Conservation (phyloP, 1,140 invertebrate species). For the Aplysia californica region DNA sequence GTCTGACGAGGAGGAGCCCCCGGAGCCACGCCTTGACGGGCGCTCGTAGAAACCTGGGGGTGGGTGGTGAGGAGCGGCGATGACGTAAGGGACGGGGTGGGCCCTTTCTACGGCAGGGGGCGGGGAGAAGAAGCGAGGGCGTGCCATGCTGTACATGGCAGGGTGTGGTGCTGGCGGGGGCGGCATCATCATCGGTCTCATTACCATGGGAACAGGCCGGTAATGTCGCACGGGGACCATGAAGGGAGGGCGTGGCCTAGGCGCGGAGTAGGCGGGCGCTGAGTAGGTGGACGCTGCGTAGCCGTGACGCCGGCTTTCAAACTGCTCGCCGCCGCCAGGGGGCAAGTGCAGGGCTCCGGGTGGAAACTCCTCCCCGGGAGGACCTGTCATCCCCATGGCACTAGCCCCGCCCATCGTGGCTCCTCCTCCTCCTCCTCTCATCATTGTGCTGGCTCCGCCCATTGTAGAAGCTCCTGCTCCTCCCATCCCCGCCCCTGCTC, state of each 20-base stretch:
- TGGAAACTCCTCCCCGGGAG: conserved; percentile 13
- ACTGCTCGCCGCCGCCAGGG: conserved; percentile 1
- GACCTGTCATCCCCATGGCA: no score
- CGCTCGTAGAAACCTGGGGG: conserved; percentile 22
- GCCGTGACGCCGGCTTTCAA: background rate
- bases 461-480: no score
- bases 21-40: conserved; percentile 18
- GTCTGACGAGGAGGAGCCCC: conserved; percentile 3
- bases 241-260: conserved; percentile 23
- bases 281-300: conserved; percentile 3
- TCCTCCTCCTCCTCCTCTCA: no score
- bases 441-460: no score
- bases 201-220: conserved; percentile 1
- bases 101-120: conserved; percentile 18
- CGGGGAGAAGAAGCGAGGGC: conserved; percentile 30
- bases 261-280: background rate
- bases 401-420: no score
- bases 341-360: background rate
- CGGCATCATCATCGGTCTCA: conserved; percentile 12
- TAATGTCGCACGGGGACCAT: conserved; percentile 13
- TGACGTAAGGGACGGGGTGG: conserved; percentile 36
- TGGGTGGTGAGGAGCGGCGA: conserved; percentile 34
- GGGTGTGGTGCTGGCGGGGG: conserved; percentile 36
- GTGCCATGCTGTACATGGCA: conserved; percentile 39
- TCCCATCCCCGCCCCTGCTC: conserved; percentile 17